Evolutionary conservation across 2,113 vertebrate species (phyloP).

Genomic region (Actenoides lindsayi): DNA sequence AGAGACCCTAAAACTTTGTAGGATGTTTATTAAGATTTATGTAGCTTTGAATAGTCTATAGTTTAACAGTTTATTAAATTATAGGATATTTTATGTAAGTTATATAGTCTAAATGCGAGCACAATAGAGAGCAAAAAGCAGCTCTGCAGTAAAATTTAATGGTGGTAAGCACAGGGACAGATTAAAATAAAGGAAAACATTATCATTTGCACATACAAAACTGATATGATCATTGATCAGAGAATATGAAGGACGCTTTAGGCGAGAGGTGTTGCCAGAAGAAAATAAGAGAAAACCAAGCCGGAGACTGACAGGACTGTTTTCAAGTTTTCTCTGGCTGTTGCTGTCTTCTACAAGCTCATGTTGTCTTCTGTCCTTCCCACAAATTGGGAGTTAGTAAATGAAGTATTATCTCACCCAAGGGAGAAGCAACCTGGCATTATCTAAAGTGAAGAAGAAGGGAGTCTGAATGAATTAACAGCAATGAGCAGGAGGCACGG

Average conservation of each 20-base stretch:
- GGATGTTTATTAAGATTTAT: neutral
- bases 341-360: neutral
- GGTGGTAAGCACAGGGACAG: neutral
- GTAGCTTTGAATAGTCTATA: neutral
- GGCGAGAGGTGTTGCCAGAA: neutral
- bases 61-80: neutral
- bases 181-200: neutral
- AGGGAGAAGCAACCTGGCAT: constrained; percentile 6
- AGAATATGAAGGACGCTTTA: neutral
- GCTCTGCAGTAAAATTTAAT: neutral
- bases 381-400: constrained; percentile 13
- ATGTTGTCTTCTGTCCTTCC: neutral
- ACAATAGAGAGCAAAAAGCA: neutral
- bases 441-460: constrained; percentile 31
- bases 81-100: neutral
- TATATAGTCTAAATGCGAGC: neutral
- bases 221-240: neutral
- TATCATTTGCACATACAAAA: neutral
- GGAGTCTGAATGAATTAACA: neutral
- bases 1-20: neutral
- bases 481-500: neutral
- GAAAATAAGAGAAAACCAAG: neutral
- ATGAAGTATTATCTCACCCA: neutral
- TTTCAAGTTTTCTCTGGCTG: neutral
- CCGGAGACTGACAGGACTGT: neutral